Evolutionary conservation across 2,888 invertebrate genomes (phyloP), one percentile per base, ranked within the genome.

Genomic region (Drosophila fulvimacula): DNA sequence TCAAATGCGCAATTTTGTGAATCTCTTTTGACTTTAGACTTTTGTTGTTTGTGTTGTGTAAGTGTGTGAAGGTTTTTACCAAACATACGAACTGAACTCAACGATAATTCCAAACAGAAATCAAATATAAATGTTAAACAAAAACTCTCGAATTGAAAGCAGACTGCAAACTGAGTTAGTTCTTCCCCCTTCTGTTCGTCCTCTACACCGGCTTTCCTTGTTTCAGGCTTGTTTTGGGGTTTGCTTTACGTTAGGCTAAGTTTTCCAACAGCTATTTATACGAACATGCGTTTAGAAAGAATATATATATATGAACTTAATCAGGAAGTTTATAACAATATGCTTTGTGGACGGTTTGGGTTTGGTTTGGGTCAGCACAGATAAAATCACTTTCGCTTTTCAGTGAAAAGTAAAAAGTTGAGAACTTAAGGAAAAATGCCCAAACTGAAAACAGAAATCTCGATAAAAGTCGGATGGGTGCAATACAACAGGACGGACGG

Each of bases 201-300:
- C 11, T 27, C 27, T 46, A 46, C 17, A 17, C 17, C 30, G 11
- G 17, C 6, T 30, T 48, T 30, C 46, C 38, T 27, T 34, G 9
- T 58, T 21, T n/a, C 55, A 30, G 52, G 55, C 42, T 21, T 52
- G 11, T 24, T 36, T 24, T 42, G 27, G 36, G 51, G 34, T 38
- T 38, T 39, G 34, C 52, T 66, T 72, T 51, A 64, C 46, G 48
- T 55, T 75, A 63, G 74, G 68, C 82, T 80, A 80, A 77, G 48
- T 32, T 46, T 74, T 74, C 59, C 69, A 83, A 75, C 65, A 76
- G 65, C 79, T 81, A 81, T 60, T 76, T 49, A 77, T 77, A 63
- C 73, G 39, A 46, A 41, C 81, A 81, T 81, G 81, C 81, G 56
- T 66, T 79, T n/a, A 60, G 64, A 48, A 63, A 66, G 71, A 52